Base-by-base conservation (phyloP, 1,140 invertebrate species). In the Drosophila hydei region DNA sequence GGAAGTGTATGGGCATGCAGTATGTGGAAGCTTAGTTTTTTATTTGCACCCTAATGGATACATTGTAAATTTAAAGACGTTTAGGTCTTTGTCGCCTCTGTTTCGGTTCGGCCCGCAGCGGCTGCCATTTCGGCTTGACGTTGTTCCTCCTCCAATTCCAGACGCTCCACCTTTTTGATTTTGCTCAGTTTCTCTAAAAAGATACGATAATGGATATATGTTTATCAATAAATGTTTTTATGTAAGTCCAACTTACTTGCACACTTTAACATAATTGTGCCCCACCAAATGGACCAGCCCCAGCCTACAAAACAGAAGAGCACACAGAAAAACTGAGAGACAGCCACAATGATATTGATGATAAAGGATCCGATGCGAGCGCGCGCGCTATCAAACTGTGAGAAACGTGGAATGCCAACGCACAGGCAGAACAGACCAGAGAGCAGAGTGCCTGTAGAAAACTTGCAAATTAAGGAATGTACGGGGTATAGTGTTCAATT, bases 231-330 rank as follows among this genome's bases (percentile, higher is more conserved):
- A 33, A 33, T 11, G 9, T 23, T 16, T 45, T 38, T 51, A 30
- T 11, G 33, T 38, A 45, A 36, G 7, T 14, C 3, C 4, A 25
- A 45, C 94, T 94, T 90, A 96, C 95, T 94, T 77, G 96, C 95
- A 91, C 96, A 92, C 87, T 93, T 95, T 11, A 97, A 91, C 94
- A 98, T 96, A 73, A 97, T 97, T 61, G 97, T 94, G 16, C 97
- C 98, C 98, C 98, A 99, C 94, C 97, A 98, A 55, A 99, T 95
- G 27, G 97, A 98, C 98, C 98, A 99, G 69, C 98, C 97, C 98
- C 98, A 99, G 3, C 98, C 98, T 25, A 99, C 97, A 6, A 98
- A 94, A 69, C 97, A 96, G 92, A 99, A 98, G 19, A 98, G 94
- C n/a, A 98, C 96, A 4, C 97, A 98, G 92, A 98, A 98, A 51